Evolutionary conservation across 2,113 vertebrate species (phyloP), one percentile per base, ranked within the genome.

Genomic region (Geococcyx californianus): DNA sequence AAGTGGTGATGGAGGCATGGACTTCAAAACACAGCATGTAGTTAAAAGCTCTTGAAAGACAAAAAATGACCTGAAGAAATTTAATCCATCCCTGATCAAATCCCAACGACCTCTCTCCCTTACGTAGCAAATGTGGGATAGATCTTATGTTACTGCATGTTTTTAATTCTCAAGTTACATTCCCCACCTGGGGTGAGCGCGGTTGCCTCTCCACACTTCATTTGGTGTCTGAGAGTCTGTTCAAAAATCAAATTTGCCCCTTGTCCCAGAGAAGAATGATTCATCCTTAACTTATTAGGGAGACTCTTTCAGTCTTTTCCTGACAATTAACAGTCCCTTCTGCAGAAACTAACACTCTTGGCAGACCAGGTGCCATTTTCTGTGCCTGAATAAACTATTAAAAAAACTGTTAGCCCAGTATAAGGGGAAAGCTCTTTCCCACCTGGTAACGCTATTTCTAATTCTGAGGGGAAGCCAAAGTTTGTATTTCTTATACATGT

Each of bases 341-440:
- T 74, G 64, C 44, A 95, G 64, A 89, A 60, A 67, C 42, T 9
- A 88, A 73, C 0, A 2, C 16, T 60, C 77, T 84, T 87, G 60
- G 73, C 69, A 92, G 76, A 87, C 10, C 42, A 84, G 60, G 69
- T 52, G n/a, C 56, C n/a, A 42, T 87, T 89, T 95, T 87, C 89
- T 90, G 76, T 68, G 80, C 59, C 89, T 44, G 60, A 92, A 64
- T 58, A 81, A 94, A 78, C 56, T 64, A 86, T 70, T 67, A 92
- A 59, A 33, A n/a, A 62, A 93, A 90, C 68, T 36, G 28, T 34
- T 63, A 62, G 49, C 40, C 55, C 55, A 51, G 13, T n/a, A 52
- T 38, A 74, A 25, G 28, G 47, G 21, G 38, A 42, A 58, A 86
- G 23, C 47, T 93, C 83, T 63, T 83, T 84, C 72, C 59, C 68